Conservation (phyloP, 1,140 invertebrate genomes). For the Periplaneta americana region DNA sequence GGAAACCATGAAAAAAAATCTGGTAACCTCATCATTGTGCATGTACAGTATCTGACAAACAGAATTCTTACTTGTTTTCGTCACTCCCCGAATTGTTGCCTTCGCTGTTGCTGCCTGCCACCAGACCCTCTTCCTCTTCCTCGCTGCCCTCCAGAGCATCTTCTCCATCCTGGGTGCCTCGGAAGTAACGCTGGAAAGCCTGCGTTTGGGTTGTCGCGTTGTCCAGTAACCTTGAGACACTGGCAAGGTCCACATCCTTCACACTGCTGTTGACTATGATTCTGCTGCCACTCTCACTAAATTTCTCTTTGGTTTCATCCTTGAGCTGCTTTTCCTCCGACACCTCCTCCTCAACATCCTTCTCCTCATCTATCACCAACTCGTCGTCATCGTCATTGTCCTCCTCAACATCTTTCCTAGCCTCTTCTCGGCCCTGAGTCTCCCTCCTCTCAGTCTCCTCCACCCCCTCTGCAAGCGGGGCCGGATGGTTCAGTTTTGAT, state of each 20-base stretch:
- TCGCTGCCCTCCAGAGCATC: constrained; percentile 29
- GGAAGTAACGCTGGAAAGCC: constrained; percentile 50
- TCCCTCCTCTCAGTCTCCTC: constrained; percentile 13
- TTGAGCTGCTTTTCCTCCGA: background rate
- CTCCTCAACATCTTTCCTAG: background rate
- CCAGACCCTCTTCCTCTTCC: constrained; percentile 68
- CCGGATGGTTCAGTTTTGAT: constrained; percentile 36
- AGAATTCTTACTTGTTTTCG: constrained; percentile 56
- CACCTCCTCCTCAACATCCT: constrained; percentile 26
- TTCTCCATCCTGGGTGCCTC: constrained; percentile 33
- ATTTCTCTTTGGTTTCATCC: background rate
- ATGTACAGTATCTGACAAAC: background rate
- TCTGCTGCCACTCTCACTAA: background rate
- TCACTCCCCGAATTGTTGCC: constrained; percentile 77
- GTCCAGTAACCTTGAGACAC: constrained; percentile 69
- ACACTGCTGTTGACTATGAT: background rate
- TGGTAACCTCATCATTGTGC: too few relatives aligned
- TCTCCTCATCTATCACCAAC: constrained; percentile 63
- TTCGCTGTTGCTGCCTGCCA: constrained; percentile 67
- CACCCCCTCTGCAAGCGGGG: constrained; percentile 6
- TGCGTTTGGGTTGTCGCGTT: constrained; percentile 69
- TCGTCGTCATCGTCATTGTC: constrained; percentile 55
- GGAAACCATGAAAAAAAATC: too few relatives aligned
- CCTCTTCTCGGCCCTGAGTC: constrained; percentile 28
- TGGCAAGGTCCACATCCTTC: constrained; percentile 55